phyloP scores from a whole-genome alignment of 2,888 invertebrate genomes.

The Celastrina argiolus region DNA sequence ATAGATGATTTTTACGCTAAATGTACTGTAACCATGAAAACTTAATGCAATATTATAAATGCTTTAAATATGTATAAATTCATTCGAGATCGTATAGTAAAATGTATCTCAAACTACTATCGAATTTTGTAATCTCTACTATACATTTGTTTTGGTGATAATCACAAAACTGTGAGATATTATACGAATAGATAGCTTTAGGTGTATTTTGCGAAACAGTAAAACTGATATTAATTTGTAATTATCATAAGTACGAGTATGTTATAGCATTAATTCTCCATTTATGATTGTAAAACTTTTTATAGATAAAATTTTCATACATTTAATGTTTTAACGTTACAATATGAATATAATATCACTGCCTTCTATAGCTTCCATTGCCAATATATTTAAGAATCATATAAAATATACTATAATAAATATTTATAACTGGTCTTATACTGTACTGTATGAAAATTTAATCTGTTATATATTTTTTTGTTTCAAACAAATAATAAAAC shows the following conservation, averaged over 20 bases:
- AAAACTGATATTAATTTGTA: slow-evolving; percentile 15
- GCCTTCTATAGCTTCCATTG: slow-evolving; percentile 24
- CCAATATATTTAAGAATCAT: slow-evolving; percentile 2
- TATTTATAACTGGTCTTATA: slow-evolving; percentile 13
- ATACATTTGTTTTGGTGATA: slow-evolving; percentile 18
- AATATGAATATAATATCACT: slow-evolving; percentile 18
- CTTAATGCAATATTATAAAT: slow-evolving; percentile 24
- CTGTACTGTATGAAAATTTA: slow-evolving; percentile 37
- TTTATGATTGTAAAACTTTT: slow-evolving; percentile 33
- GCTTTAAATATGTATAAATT: slow-evolving; percentile 25
- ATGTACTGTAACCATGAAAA: slow-evolving; percentile 13
- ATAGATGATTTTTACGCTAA: background rate
- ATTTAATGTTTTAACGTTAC: background rate
- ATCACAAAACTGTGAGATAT: slow-evolving; percentile 5
- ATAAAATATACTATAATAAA: background rate
- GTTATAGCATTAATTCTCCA: slow-evolving; percentile 45
- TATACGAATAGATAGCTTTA: slow-evolving; percentile 7
- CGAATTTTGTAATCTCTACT: slow-evolving; percentile 22
- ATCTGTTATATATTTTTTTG: slow-evolving; percentile 41
- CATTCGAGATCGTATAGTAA: slow-evolving; percentile 11
- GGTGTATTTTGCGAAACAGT: slow-evolving; percentile 13
- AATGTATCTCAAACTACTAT: slow-evolving; percentile 12
- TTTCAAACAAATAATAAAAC: slow-evolving; percentile 52
- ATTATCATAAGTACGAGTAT: slow-evolving; percentile 10
- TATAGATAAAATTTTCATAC: slow-evolving; percentile 32